Evolutionary conservation across 2,113 vertebrate genomes (phyloP).

Genomic region (Psittacara wagleri): DNA sequence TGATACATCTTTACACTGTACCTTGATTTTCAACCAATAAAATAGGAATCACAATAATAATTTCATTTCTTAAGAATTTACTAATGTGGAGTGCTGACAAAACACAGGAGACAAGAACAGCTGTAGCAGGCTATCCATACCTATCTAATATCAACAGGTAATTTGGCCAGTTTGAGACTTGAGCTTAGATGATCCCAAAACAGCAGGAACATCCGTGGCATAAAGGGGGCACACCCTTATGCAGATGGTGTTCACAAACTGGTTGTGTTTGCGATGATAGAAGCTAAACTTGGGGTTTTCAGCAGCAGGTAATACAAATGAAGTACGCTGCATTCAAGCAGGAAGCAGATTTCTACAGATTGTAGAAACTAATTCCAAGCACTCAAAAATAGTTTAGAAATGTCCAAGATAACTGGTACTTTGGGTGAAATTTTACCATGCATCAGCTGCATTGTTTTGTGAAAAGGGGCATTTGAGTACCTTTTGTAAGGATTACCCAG

Average conservation of each 20-base stretch:
- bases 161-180: not conserved
- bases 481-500: not conserved
- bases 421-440: not conserved
- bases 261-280: not conserved
- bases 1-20: not conserved
- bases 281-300: not conserved
- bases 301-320: not conserved
- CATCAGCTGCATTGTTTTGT: not conserved
- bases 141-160: not conserved
- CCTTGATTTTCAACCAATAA: not conserved
- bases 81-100: not conserved
- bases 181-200: not conserved
- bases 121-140: not conserved
- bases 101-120: not conserved
- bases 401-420: not conserved
- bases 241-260: not conserved
- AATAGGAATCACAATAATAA: not conserved
- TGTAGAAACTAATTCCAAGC: not conserved
- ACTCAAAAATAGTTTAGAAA: not conserved
- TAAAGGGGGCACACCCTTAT: rapidly evolving
- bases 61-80: not conserved
- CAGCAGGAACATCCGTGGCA: not conserved
- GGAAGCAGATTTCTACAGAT: not conserved
- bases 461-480: not conserved
- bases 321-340: not conserved